Evolutionary conservation across 1,140 invertebrate genomes (phyloP).

Genomic region (Atta colombica): DNA sequence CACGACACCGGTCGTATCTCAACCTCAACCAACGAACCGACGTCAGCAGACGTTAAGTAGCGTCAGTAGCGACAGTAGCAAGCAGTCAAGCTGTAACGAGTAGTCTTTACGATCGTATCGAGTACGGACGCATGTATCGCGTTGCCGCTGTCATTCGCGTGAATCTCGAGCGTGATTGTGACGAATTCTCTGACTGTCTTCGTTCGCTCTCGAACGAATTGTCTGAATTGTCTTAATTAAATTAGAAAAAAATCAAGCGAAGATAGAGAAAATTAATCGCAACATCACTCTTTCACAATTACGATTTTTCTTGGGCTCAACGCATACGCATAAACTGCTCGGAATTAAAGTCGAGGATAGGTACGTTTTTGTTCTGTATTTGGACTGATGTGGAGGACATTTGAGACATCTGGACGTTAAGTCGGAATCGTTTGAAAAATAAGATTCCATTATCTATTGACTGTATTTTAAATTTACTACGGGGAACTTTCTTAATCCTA

Average conservation of each 20-base stretch:
- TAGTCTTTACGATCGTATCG: constrained; percentile 40
- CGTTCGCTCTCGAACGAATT: background rate
- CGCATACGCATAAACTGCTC: background rate
- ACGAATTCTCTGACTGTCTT: background rate
- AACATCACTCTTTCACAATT: background rate
- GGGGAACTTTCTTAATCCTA: background rate
- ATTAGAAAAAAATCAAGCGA: background rate
- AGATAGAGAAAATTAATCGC: background rate
- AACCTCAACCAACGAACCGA: too few species aligned
- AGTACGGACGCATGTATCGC: constrained; percentile 26
- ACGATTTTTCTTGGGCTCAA: background rate
- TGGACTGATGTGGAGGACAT: too few species aligned
- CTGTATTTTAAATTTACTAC: background rate
- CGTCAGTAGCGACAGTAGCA: too few species aligned
- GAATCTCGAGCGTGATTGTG: constrained; percentile 1
- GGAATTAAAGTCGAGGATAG: constrained; percentile 1
- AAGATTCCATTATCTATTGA: constrained; percentile 27
- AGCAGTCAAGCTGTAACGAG: constrained; percentile 25
- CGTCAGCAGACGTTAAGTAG: too few species aligned
- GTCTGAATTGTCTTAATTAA: background rate
- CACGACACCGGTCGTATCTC: too few species aligned
- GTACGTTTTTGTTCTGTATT: constrained; percentile 18
- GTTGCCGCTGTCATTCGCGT: constrained; percentile 14
- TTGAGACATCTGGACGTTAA: constrained; percentile 15
- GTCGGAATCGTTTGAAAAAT: constrained; percentile 24